Evolutionary conservation across 1,140 invertebrate genomes (phyloP), one percentile per base, ranked within the genome.

Genomic region (Trialeurodes vaporariorum): DNA sequence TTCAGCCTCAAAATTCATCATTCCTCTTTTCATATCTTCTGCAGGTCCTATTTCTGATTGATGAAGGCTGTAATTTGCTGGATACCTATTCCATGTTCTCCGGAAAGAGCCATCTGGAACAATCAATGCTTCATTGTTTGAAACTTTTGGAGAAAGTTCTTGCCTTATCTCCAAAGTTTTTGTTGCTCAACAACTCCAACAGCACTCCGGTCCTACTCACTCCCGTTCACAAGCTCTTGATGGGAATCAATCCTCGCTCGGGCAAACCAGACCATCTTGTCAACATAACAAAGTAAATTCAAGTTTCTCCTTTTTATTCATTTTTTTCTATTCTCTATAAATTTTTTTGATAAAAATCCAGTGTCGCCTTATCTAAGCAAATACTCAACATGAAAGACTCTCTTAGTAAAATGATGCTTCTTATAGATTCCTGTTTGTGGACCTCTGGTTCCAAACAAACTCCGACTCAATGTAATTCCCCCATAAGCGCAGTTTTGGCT

Each of bases 241-340:
- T 94, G n/a, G 88, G 89, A 67, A 82, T 92, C 17, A 93, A 94
- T 81, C 85, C 87, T 13, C 80, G 87, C 13, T 87, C 83, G 2
- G 84, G 85, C 1, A 85, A 85, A 73, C 87, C 90, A 0, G 91
- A 93, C 76, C 86, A 93, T 73, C 84, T 93, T 70, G 80, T 92
- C 13, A 92, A 90, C 70, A 84, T 93, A 58, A 83, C 87, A 0
- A 91, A 90, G 79, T 82, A 79, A 74, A 83, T 92, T 59, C 17
- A 59, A 61, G 5, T n/a, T n/a, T 27, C 68, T 40, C 58, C 25
- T n/a, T n/a, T 68, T 21, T 61, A 58, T 27, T 22, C 11, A 66
- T 60, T 60, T 9, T n/a, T 22, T 60, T 63, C 21, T 61, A 24
- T 66, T 24, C 13, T 5, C 5, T 5, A 17, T 61, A 24, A 66